Evolutionary conservation across 2,888 invertebrate species (phyloP).

Genomic region (Lasioglossum figueresi): DNA sequence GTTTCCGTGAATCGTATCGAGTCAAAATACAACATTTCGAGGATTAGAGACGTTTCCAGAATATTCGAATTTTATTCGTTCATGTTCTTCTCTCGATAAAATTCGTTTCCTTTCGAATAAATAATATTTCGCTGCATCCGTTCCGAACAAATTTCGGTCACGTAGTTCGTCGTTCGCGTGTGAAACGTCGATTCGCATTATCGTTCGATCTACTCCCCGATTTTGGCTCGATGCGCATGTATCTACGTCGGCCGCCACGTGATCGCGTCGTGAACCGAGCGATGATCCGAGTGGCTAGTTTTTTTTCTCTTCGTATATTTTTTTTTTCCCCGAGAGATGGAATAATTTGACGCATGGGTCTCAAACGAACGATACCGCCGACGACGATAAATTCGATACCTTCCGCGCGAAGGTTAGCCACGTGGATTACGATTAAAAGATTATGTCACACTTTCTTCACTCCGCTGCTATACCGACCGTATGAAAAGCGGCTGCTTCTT

Average conservation of each 20-base stretch:
- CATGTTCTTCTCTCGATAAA: background rate
- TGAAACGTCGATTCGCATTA: background rate
- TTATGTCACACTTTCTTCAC: conserved; percentile 5
- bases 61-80: background rate
- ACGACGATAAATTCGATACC: conserved; percentile 15
- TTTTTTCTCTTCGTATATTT: background rate
- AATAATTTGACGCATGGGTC: conserved; percentile 29
- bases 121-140: background rate
- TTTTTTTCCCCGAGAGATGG: conserved; percentile 1
- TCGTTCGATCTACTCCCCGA: background rate
- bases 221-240: conserved; percentile 28
- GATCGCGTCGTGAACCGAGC: conserved; percentile 34
- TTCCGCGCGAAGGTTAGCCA: conserved; percentile 16
- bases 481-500: background rate
- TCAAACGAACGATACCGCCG: background rate
- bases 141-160: background rate
- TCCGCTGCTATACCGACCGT: background rate
- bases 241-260: conserved; percentile 35
- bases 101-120: background rate
- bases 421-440: background rate
- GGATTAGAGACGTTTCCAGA: background rate
- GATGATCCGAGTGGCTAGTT: conserved; percentile 28
- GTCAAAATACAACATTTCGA: background rate
- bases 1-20: background rate
- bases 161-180: background rate